Percentiles rank a stretch among this genome's conserved stretches.
Conservation (phyloP, 2,888 invertebrate genomes). For the Leptodirus hochenwartii region DNA sequence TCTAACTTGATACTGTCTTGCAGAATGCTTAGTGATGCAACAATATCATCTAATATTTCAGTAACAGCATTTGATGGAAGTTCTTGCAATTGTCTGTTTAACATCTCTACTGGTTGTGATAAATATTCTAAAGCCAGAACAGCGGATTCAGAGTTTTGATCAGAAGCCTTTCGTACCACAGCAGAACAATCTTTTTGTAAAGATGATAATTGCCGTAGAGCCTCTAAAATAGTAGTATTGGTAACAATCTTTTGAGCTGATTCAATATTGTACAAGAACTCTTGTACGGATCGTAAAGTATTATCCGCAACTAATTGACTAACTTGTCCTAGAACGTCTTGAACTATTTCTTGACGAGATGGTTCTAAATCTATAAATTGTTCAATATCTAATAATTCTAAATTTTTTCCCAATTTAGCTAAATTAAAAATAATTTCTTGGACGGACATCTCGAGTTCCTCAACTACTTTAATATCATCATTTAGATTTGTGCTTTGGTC, state of each 20-base stretch:
- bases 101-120: constrained; percentile 30
- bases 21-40: constrained; percentile 21
- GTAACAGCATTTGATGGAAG: constrained; percentile 15
- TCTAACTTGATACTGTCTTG: constrained; percentile 21
- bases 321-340: constrained; percentile 25
- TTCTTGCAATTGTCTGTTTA: constrained; percentile 22
- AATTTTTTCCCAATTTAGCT: constrained; percentile 19
- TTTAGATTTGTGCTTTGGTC: constrained; percentile 4
- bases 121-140: constrained; percentile 30
- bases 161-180: constrained; percentile 18
- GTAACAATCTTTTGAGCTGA: constrained; percentile 19
- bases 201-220: constrained; percentile 21
- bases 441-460: constrained; percentile 20
- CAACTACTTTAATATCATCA: constrained; percentile 10
- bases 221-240: constrained; percentile 21
- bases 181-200: constrained; percentile 23
- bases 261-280: constrained; percentile 23
- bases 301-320: constrained; percentile 24
- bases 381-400: constrained; percentile 13
- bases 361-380: constrained; percentile 11
- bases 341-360: constrained; percentile 19
- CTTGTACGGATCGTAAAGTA: constrained; percentile 22
- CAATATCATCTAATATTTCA: constrained; percentile 21
- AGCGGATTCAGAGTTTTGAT: constrained; percentile 19
- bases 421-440: constrained; percentile 22